Percentiles rank a stretch among this genome's conserved stretches.
Evolutionary conservation across 1,140 invertebrate genomes (phyloP).

Genomic region (Parasteatoda tepidariorum): DNA sequence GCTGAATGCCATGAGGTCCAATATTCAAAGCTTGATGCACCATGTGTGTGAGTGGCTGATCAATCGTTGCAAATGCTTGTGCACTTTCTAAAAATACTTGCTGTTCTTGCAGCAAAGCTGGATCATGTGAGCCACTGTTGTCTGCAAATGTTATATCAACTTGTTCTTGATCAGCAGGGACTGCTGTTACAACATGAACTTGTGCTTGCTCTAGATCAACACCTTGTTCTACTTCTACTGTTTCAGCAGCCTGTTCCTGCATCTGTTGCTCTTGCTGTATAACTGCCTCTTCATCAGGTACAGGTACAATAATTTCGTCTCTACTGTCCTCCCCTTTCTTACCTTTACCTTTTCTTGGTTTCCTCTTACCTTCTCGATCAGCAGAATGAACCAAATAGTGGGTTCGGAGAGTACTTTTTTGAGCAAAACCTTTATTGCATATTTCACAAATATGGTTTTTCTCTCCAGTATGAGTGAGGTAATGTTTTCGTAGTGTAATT

Average conservation of each 20-base stretch:
- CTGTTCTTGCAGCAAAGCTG: constrained; percentile 31
- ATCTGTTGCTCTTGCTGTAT: background rate
- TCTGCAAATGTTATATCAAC: constrained; percentile 49
- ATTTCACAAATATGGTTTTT: constrained; percentile 58
- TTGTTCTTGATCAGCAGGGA: constrained; percentile 28
- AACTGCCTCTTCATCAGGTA: constrained; percentile 1
- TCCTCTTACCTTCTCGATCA: constrained; percentile 45
- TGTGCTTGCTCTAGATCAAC: constrained; percentile 2
- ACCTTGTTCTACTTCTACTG: background rate
- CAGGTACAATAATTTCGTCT: background rate
- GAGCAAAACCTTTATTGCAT: constrained; percentile 56
- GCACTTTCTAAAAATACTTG: constrained; percentile 43
- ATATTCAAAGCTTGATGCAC: constrained; percentile 47
- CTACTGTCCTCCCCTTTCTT: constrained; percentile 32
- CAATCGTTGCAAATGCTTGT: constrained; percentile 44
- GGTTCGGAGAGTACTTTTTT: constrained; percentile 53
- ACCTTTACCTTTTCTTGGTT: constrained; percentile 13
- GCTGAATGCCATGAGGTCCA: constrained; percentile 35
- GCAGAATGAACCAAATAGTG: constrained; percentile 51
- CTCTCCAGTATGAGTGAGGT: constrained; percentile 52
- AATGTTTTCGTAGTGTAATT: constrained; percentile 57
- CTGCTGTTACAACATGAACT: background rate
- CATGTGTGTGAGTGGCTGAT: constrained; percentile 51
- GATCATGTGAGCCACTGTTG: constrained; percentile 52
- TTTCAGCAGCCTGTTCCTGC: background rate